phyloP scores from a whole-genome alignment of 2,888 invertebrate genomes.

The Callinectes sapidus region DNA sequence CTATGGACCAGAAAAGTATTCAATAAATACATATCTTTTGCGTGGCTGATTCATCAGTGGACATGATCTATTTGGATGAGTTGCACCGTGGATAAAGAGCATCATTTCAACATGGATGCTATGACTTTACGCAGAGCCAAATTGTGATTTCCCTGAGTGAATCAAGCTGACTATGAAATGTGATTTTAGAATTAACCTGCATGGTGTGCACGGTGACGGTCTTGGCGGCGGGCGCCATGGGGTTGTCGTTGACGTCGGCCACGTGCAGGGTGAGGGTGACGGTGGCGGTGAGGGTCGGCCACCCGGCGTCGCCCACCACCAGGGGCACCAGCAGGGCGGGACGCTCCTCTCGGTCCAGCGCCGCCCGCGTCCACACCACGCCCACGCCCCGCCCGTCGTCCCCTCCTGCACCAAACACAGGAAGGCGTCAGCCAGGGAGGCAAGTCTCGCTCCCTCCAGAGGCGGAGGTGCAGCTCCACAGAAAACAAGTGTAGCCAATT shows the following conservation, averaged over 20 bases:
- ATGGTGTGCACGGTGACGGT: conserved; percentile 52
- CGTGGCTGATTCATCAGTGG: background rate
- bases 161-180: background rate
- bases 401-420: conserved; percentile 41
- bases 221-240: conserved; percentile 52
- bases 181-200: background rate
- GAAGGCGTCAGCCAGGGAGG: background rate
- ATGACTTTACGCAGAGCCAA: background rate
- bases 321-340: conserved; percentile 86
- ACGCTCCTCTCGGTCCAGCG: conserved; percentile 88
- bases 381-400: conserved; percentile 78
- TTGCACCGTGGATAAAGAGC: background rate
- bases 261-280: conserved; percentile 63
- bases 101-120: background rate
- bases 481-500: background rate
- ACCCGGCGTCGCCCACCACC: conserved; percentile 90
- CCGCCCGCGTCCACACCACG: conserved; percentile 83
- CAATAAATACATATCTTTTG: background rate
- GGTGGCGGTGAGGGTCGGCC: conserved; percentile 54
- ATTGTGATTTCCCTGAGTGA: background rate
- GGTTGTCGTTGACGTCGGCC: conserved; percentile 50
- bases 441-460: background rate
- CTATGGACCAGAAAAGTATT: background rate
- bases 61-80: background rate
- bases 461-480: background rate